phyloP scores from a whole-genome alignment of 2,888 invertebrate species.

The Eupithecia dodoneata region DNA sequence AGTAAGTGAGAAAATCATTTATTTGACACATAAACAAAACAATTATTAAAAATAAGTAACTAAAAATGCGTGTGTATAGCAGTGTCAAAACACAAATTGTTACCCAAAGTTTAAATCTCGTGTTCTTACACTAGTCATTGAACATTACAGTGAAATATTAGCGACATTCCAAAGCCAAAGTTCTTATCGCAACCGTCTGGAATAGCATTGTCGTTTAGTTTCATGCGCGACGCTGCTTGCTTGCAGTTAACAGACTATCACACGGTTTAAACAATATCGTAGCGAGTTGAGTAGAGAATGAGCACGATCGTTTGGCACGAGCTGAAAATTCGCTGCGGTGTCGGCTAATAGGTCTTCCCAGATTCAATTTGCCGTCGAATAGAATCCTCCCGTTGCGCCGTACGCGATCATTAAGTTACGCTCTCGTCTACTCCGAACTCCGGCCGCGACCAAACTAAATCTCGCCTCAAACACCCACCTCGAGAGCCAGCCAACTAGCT shows the following conservation, averaged over 20 bases:
- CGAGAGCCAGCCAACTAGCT: slow-evolving; percentile 52
- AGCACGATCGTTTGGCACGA: slow-evolving; percentile 72
- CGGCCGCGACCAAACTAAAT: slow-evolving; percentile 58
- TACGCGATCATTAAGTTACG: slow-evolving; percentile 79
- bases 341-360: slow-evolving; percentile 80
- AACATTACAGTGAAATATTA: slow-evolving; percentile 15
- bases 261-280: slow-evolving; percentile 64
- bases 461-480: slow-evolving; percentile 64
- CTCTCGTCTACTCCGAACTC: slow-evolving; percentile 58
- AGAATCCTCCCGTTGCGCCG: slow-evolving; percentile 75
- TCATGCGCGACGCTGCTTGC: slow-evolving; percentile 56
- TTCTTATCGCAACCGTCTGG: slow-evolving; percentile 42
- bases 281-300: slow-evolving; percentile 60
- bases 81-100: background rate
- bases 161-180: slow-evolving; percentile 36
- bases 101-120: background rate
- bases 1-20: too few relatives aligned
- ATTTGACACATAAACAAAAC: too few relatives aligned
- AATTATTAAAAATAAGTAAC: too few relatives aligned
- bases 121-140: background rate
- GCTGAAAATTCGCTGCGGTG: slow-evolving; percentile 69
- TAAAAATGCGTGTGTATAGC: too few relatives aligned
- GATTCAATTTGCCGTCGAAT: slow-evolving; percentile 81
- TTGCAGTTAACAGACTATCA: slow-evolving; percentile 57
- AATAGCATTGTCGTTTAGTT: slow-evolving; percentile 53